Evolutionary conservation across 1,140 invertebrate species (phyloP).

Genomic region (Aricia agestis): DNA sequence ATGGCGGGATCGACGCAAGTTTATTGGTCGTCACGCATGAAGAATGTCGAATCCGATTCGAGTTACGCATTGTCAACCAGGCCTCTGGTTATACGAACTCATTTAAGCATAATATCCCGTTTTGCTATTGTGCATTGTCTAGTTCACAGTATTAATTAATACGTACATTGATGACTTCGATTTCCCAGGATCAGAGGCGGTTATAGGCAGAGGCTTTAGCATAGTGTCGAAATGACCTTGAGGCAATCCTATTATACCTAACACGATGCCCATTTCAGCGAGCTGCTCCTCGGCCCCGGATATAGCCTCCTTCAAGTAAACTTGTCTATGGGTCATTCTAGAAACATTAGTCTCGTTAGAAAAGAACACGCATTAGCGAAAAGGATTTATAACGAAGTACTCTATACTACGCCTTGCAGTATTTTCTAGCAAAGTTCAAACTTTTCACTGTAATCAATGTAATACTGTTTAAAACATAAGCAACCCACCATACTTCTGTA

Average conservation of each 20-base stretch:
- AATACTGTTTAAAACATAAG: no score
- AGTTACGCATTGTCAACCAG: not conserved
- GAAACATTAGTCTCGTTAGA: conserved; percentile 5
- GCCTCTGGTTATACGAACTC: not conserved
- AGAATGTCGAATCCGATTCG: no score
- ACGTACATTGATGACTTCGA: conserved; percentile 60
- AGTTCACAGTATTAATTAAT: not conserved
- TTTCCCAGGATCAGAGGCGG: conserved; percentile 35
- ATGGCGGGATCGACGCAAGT: no score
- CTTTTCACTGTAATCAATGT: no score
- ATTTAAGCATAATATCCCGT: not conserved
- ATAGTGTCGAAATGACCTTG: conserved; percentile 57
- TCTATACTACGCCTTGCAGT: no score
- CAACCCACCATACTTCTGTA: no score
- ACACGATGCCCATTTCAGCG: conserved; percentile 34
- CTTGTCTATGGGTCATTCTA: conserved; percentile 45
- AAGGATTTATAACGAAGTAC: not conserved
- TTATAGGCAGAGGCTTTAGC: conserved; percentile 48
- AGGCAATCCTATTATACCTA: conserved; percentile 60
- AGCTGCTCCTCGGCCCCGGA: conserved; percentile 51
- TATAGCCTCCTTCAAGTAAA: conserved; percentile 49
- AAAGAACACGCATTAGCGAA: not conserved
- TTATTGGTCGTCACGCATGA: no score
- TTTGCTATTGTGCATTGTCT: not conserved
- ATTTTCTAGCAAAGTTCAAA: no score